These are phyloP conservation scores for Heliconius charithonia DNA, from an alignment of 2,888 invertebrate species.

Conservation along the genomic window DNA sequence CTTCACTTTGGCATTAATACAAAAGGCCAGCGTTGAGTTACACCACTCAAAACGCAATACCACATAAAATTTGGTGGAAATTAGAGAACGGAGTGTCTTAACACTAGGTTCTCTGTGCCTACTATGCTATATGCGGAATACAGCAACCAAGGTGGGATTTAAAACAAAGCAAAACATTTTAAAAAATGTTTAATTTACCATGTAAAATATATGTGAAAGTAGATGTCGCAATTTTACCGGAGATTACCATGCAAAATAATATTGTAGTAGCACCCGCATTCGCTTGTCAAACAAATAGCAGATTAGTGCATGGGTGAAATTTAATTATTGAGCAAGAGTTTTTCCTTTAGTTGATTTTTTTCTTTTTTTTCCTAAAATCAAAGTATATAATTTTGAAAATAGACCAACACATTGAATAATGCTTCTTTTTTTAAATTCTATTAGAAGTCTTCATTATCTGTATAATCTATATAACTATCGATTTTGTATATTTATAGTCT, in stretches of 20 bases:
- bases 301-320: constrained; percentile 15
- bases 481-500: constrained; percentile 2
- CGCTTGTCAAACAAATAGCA: constrained; percentile 26
- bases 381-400: too few species aligned
- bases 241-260: constrained; percentile 33
- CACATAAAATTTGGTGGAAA: too few species aligned
- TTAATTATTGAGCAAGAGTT: constrained; percentile 13
- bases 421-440: not conserved
- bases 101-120: too few species aligned
- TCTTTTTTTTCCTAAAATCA: too few species aligned
- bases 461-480: not conserved
- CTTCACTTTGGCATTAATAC: too few species aligned
- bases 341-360: not conserved
- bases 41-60: too few species aligned
- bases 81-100: too few species aligned
- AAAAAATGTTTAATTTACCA: not conserved
- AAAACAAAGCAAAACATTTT: too few species aligned
- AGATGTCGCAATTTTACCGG: not conserved
- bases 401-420: not conserved
- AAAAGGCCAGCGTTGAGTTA: too few species aligned
- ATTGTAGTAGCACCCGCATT: constrained; percentile 38
- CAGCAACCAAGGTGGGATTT: too few species aligned
- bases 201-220: constrained; percentile 24
- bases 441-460: not conserved
- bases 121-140: too few species aligned